Evolutionary conservation across 2,113 vertebrate genomes (phyloP).

Genomic region (Mesembrinibis cayennensis): DNA sequence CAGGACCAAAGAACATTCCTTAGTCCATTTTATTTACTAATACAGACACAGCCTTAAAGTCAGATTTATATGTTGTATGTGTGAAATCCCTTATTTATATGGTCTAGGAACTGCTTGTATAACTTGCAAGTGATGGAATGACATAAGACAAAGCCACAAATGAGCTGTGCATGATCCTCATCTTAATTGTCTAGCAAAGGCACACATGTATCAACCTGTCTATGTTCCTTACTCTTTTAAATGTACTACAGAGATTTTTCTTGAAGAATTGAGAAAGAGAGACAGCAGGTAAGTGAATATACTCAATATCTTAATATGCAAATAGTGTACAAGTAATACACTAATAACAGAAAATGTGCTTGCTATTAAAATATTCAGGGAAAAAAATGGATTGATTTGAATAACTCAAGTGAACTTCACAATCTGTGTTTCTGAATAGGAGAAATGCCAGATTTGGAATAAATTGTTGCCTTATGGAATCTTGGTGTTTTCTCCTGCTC

Average conservation of each 20-base stretch:
- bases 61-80: background rate
- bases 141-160: slow-evolving; percentile 52
- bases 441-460: slow-evolving; percentile 61
- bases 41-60: background rate
- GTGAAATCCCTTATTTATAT: background rate
- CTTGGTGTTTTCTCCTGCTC: slow-evolving; percentile 53
- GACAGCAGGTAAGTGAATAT: background rate
- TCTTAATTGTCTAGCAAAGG: slow-evolving; percentile 21
- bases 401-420: slow-evolving; percentile 43
- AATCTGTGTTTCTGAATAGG: slow-evolving; percentile 61
- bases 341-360: background rate
- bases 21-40: background rate
- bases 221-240: slow-evolving; percentile 9
- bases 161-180: slow-evolving; percentile 27
- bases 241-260: background rate
- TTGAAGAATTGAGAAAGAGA: background rate
- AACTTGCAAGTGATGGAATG: slow-evolving; percentile 28
- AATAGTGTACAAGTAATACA: background rate
- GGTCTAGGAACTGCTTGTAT: slow-evolving; percentile 4
- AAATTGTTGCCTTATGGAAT: slow-evolving; percentile 60
- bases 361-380: slow-evolving; percentile 1
- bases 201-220: slow-evolving; percentile 32
- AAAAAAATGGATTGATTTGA: background rate
- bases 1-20: background rate
- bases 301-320: background rate